Percentiles rank a stretch among this genome's conserved stretches.
phyloP scores from a whole-genome alignment of 2,113 vertebrate genomes.

The Scopus umbretta region DNA sequence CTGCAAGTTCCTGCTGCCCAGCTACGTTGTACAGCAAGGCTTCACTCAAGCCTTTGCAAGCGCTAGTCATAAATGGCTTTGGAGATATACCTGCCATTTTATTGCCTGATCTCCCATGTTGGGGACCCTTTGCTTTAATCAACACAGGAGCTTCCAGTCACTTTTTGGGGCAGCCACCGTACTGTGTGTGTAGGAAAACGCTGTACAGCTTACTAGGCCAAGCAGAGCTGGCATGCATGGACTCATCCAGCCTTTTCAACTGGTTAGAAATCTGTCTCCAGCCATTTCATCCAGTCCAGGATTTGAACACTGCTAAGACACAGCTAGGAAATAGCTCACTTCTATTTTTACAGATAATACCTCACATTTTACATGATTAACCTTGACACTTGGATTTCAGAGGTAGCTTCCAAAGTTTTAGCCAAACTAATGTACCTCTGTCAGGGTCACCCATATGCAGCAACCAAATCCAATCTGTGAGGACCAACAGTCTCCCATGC shows the following conservation, averaged over 20 bases:
- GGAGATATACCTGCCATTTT: neutral
- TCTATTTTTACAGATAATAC: neutral
- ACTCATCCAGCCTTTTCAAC: neutral
- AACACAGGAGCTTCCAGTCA: neutral
- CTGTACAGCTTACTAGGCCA: neutral
- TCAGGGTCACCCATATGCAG: slow-evolving; percentile 37
- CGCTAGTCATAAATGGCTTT: neutral
- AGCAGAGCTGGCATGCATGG: neutral
- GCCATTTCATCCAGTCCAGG: neutral
- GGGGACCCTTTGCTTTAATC: neutral
- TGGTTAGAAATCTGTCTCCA: neutral
- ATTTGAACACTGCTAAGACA: neutral
- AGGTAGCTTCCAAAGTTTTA: slow-evolving; percentile 56
- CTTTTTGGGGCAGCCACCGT: neutral
- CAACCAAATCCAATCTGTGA: slow-evolving; percentile 51
- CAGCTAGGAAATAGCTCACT: neutral
- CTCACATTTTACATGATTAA: neutral
- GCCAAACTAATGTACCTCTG: slow-evolving; percentile 43
- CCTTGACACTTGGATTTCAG: slow-evolving; percentile 53
- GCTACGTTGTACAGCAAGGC: fast-evolving
- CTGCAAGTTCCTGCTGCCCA: neutral
- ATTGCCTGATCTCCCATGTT: neutral
- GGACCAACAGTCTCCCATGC: neutral
- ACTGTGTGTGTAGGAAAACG: neutral
- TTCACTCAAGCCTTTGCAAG: neutral